A percentile compares a stretch with the other conserved stretches of the same genome.
Conservation (phyloP, 2,113 vertebrate genomes). For the Psittacula cyanocephala region DNA sequence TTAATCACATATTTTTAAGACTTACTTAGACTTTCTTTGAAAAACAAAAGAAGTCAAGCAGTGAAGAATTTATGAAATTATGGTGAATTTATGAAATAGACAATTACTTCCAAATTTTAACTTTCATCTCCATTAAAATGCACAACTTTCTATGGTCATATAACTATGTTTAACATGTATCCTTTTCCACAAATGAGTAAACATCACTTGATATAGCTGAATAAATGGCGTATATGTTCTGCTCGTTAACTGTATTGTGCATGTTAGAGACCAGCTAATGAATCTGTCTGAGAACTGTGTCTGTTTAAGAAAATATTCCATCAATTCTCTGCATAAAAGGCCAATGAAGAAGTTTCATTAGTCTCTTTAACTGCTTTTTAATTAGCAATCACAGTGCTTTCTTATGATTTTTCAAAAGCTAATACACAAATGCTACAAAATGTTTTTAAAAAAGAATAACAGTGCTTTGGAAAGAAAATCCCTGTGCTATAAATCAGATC, state of each 20-base stretch:
- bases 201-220: not conserved
- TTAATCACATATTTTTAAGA: not conserved
- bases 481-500: slow-evolving; percentile 32
- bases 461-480: slow-evolving; percentile 28
- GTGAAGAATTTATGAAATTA: not conserved
- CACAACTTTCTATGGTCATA: not conserved
- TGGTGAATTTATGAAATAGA: not conserved
- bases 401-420: slow-evolving; percentile 17
- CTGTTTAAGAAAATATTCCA: not conserved
- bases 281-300: not conserved
- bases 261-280: slow-evolving; percentile 17
- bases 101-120: not conserved
- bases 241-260: not conserved
- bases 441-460: not conserved
- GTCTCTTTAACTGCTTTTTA: slow-evolving; percentile 34
- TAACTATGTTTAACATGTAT: not conserved
- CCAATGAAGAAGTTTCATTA: slow-evolving; percentile 11
- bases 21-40: not conserved
- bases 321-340: slow-evolving; percentile 3
- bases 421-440: slow-evolving; percentile 26
- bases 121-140: not conserved
- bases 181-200: not conserved
- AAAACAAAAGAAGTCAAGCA: not conserved
- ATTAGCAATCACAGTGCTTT: not conserved
- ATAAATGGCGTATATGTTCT: not conserved